Conservation (phyloP, 2,888 invertebrate species). For the Neria commutata region DNA sequence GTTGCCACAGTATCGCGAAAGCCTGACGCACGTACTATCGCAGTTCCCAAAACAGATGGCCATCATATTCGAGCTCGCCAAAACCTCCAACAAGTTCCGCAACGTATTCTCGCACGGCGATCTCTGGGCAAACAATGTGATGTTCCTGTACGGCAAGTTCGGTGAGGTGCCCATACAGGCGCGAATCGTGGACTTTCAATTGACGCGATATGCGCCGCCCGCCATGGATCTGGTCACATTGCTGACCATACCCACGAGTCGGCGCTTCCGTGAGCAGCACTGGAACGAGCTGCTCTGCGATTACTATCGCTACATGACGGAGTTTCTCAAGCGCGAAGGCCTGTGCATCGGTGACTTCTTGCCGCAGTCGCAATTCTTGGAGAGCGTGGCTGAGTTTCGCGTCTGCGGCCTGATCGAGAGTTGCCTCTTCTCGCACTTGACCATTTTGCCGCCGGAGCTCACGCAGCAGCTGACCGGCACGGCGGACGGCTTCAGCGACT, state of each 20-base stretch:
- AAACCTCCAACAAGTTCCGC: conserved; percentile 55
- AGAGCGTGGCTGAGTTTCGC: conserved; percentile 61
- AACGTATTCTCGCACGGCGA: conserved; percentile 63
- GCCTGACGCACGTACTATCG: conserved; percentile 43
- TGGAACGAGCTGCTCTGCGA: conserved; percentile 63
- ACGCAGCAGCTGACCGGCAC: conserved; percentile 63
- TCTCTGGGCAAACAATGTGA: conserved; percentile 63
- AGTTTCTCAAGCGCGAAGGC: conserved; percentile 59
- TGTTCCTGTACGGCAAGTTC: conserved; percentile 56
- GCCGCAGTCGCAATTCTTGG: conserved; percentile 61
- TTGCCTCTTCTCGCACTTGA: conserved; percentile 64
- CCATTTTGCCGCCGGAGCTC: conserved; percentile 65
- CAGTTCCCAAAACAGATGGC: conserved; percentile 45
- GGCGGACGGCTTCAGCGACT: conserved; percentile 65
- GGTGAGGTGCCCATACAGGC: conserved; percentile 65
- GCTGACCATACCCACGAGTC: conserved; percentile 63
- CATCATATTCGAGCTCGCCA: conserved; percentile 49
- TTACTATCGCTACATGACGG: conserved; percentile 65
- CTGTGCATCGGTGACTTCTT: conserved; percentile 62
- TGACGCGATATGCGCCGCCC: conserved; percentile 70
- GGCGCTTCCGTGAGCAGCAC: conserved; percentile 61
- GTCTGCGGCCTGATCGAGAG: conserved; percentile 66
- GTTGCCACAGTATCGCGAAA: conserved; percentile 51
- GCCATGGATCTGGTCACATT: conserved; percentile 67
- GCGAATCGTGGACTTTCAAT: conserved; percentile 73